Base-by-base conservation (phyloP, 2,888 invertebrate genomes). In the Xestia ashworthii region DNA sequence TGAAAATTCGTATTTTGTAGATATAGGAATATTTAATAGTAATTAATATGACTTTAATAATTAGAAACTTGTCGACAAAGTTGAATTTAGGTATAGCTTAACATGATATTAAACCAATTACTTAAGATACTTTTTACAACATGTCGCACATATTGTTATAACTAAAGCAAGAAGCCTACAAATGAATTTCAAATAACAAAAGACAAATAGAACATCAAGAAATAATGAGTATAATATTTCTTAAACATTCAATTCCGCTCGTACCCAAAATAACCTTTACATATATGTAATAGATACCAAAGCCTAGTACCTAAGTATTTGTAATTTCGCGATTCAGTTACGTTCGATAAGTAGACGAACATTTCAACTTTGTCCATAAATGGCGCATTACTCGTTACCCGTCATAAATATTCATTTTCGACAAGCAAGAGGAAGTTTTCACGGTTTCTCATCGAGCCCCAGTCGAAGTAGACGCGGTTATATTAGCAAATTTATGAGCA, bases 391-490 rank as follows among this genome's bases (percentile, higher is more conserved):
- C 94, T 93, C 93, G 93, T 92, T 93, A 94, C 93, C 92, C 91
- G 94, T 94, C 94, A 96, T 96, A 96, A 96, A 96, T 96, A 96
- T 96, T 96, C 95, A 96, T 96, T 96, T 95, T 95, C 92, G 92
- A 93, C 92, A 94, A 94, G 93, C 92, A 92, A 93, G 94, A 93
- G 92, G 93, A 96, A 96, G 95, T 96, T 96, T 92, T 93, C 93
- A 90, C 93, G 93, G 93, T 87, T 94, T 93, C 93, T 93, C 92
- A 87, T 91, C 90, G 90, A 87, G 90, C 91, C 90, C 88, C 88
- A 91, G 91, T 91, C 90, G 90, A 93, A 94, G 93, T 93, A 87
- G 84, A 94, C 92, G 93, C 90, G 93, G 91, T 95, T 93, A 95
- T 96, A 96, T 96, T 95, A 95, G 94, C 92, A 92, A 96, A 96